Evolutionary conservation across 2,888 invertebrate species (phyloP).

Genomic region (Rhogogaster chlorosoma): DNA sequence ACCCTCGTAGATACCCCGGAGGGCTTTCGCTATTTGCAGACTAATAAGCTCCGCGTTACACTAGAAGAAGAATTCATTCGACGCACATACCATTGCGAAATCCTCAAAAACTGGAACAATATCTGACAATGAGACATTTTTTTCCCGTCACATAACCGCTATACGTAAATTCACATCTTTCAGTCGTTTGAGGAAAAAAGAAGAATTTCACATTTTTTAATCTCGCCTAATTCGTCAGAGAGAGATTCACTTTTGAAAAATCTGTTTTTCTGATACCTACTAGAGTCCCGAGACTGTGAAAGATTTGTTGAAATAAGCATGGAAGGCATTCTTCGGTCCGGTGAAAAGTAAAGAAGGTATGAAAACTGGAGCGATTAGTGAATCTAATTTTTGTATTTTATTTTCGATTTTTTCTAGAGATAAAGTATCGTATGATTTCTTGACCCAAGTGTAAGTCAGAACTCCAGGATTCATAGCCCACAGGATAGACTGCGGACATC

Average conservation of each 20-base stretch:
- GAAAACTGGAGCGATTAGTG: not conserved
- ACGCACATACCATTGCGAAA: not conserved
- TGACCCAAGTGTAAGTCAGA: not conserved
- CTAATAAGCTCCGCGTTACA: conserved; percentile 44
- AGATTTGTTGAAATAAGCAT: no score
- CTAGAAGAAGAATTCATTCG: conserved; percentile 5
- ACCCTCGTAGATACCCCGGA: conserved; percentile 31
- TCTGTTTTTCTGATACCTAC: no score
- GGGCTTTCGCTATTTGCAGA: conserved; percentile 44
- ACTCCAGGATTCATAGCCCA: conserved; percentile 38
- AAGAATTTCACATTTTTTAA: not conserved
- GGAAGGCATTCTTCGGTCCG: not conserved
- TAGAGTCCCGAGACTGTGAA: no score
- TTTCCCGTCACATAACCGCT: no score
- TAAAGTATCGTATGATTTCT: conserved; percentile 27
- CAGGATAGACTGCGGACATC: conserved; percentile 48
- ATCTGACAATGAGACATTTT: no score
- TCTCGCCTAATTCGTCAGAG: no score
- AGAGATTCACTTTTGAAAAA: not conserved
- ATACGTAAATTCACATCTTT: no score
- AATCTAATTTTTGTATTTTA: not conserved
- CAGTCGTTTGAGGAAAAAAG: no score
- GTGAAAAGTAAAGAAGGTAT: not conserved
- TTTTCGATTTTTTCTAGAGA: not conserved
- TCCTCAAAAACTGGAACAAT: not conserved